Base-by-base conservation (phyloP, 2,113 vertebrate species). In the Rhinoptilus africanus region DNA sequence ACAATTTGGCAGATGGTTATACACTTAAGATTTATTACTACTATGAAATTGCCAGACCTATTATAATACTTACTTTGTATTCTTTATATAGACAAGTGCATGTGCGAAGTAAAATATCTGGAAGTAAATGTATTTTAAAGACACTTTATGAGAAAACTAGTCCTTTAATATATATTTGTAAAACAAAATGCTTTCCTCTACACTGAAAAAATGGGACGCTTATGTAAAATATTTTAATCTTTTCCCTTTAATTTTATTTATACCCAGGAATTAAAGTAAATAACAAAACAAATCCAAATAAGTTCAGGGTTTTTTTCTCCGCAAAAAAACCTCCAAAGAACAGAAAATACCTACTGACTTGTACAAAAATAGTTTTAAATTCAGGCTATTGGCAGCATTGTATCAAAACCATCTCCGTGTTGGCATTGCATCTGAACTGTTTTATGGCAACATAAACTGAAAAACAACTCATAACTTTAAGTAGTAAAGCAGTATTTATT, bases 401-500 rank as follows among this genome's bases (percentile, higher is more conserved):
- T 85, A 79, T 91, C 37, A 47, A 91, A 93, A 51, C n/a, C 41
- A 19, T 92, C 80, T 84, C 80, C 0, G 0, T 59, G 75, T 47
- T 95, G 84, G 60, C 45, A 30, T 91, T 84, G 64, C 62, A 32
- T 93, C 89, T 71, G 57, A 71, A 74, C 64, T 69, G 51, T 93
- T 96, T 97, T 93, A 87, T 90, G 59, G 74, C 80, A 87, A 90
- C 64, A 53, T 94, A 96, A 93, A 96, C 62, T 75, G 73, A 91
- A 95, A 93, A 93, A 78, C 78, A 93, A 95, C 93, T 97, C 75
- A 81, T 91, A 96, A 88, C 88, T 94, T 47, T 54, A 84, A 77
- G 63, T 50, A 87, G 85, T 94, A 96, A 94, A 95, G 34, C 50
- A 62, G 48, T 87, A 96, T 96, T 92, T 95, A 91, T 94, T 94